Conservation (phyloP, 2,797 vertebrate genomes). For the Gymnocypris eckloni region DNA sequence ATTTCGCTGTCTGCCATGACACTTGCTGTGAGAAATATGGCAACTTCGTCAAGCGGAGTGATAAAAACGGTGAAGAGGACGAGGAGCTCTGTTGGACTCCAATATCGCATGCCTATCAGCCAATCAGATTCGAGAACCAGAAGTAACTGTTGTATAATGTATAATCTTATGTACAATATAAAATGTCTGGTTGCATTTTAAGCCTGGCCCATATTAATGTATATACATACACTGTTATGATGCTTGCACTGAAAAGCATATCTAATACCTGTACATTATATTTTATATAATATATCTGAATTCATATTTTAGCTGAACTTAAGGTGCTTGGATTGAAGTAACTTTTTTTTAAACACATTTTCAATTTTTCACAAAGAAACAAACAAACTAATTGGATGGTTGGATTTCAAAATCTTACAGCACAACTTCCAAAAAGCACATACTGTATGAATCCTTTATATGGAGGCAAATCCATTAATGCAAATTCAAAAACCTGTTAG, state of each 20-base stretch:
- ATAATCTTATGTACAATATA: too few species aligned
- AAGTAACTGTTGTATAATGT: too few species aligned
- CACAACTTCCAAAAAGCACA: neutral
- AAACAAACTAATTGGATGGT: neutral
- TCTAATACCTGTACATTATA: neutral
- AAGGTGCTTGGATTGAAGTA: too few species aligned
- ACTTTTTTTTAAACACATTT: too few species aligned
- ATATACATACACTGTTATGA: neutral
- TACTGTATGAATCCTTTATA: neutral
- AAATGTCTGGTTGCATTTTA: neutral
- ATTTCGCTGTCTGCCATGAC: too few species aligned
- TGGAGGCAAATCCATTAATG: constrained; percentile 1
- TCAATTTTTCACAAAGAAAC: too few species aligned
- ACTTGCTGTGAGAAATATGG: too few species aligned
- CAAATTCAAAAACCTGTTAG: constrained; percentile 22
- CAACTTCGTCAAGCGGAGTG: too few species aligned
- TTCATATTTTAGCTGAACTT: neutral
- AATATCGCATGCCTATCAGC: too few species aligned
- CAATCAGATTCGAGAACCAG: too few species aligned
- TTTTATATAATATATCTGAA: neutral
- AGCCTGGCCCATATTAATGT: neutral
- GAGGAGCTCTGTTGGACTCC: too few species aligned
- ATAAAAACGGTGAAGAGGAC: too few species aligned
- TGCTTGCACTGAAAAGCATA: neutral
- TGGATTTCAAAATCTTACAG: neutral